These are phyloP conservation scores for Drosophila sp. DNA, from an alignment of 1,140 invertebrate species.

Conservation along the genomic window DNA sequence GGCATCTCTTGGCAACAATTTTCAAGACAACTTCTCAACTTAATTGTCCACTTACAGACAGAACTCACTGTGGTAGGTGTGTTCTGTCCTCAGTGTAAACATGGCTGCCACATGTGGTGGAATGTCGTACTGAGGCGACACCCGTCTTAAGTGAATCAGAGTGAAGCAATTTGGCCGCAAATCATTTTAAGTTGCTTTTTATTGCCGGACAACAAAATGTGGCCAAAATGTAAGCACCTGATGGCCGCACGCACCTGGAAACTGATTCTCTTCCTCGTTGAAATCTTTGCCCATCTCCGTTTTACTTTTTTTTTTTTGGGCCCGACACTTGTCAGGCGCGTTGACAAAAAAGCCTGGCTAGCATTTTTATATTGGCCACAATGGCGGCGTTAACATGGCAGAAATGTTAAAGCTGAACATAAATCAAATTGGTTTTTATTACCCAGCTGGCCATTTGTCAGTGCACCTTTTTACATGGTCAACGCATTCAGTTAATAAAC, in stretches of 20 bases:
- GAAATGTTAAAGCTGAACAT: slow-evolving; percentile 58
- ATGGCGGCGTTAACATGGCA: slow-evolving; percentile 63
- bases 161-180: slow-evolving; percentile 26
- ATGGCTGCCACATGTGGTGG: neutral
- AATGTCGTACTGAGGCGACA: neutral
- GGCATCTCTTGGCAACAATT: neutral
- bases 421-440: slow-evolving; percentile 79
- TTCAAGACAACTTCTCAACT: neutral
- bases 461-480: slow-evolving; percentile 59
- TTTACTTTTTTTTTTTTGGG: neutral
- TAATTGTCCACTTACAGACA: neutral
- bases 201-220: slow-evolving; percentile 37
- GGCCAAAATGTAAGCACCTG: slow-evolving; percentile 38
- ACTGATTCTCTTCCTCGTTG: neutral
- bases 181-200: slow-evolving; percentile 51
- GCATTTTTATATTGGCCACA: slow-evolving; percentile 60
- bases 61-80: neutral
- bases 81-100: neutral
- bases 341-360: slow-evolving; percentile 58
- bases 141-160: slow-evolving; percentile 30
- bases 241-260: slow-evolving; percentile 17
- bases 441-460: slow-evolving; percentile 62
- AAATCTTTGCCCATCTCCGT: neutral
- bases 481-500: slow-evolving; percentile 73
- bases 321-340: slow-evolving; percentile 27